Evolutionary conservation across 92 coral and sea anemone species (phyloP).

Genomic region (Pocillopora grandis): DNA sequence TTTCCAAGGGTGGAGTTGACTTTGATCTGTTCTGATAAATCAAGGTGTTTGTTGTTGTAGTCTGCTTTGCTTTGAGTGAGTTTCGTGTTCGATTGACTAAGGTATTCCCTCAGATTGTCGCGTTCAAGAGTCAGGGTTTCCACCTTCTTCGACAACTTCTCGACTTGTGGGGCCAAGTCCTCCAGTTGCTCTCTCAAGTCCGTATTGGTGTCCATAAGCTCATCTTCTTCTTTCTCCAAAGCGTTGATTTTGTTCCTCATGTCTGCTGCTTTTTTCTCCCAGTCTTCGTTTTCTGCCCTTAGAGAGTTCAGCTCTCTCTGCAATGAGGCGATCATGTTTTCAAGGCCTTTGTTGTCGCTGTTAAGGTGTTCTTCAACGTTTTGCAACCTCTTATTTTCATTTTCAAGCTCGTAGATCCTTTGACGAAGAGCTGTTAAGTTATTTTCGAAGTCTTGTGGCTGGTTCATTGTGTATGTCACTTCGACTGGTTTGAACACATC

Average conservation of each 20-base stretch:
- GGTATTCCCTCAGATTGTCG: constrained; percentile 67
- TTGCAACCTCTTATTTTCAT: constrained; percentile 56
- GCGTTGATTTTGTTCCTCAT: constrained; percentile 53
- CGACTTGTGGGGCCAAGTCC: constrained; percentile 58
- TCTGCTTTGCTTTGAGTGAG: constrained; percentile 61
- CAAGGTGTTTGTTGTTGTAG: constrained; percentile 53
- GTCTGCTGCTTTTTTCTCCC: constrained; percentile 46
- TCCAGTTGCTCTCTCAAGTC: constrained; percentile 60
- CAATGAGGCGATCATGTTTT: constrained; percentile 62
- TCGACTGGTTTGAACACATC: constrained; percentile 35
- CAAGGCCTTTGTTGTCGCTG: constrained; percentile 64
- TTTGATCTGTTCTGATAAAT: constrained; percentile 77
- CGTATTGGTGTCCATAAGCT: constrained; percentile 56
- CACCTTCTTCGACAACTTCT: constrained; percentile 62
- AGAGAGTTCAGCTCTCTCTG: constrained; percentile 64
- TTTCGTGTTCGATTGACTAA: constrained; percentile 58
- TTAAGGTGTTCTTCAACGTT: constrained; percentile 47
- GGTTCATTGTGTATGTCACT: background rate
- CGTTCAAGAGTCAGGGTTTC: constrained; percentile 71
- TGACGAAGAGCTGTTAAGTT: constrained; percentile 68
- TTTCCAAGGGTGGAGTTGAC: constrained; percentile 76
- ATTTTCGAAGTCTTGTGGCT: constrained; percentile 63
- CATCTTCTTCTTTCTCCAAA: constrained; percentile 71
- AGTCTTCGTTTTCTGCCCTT: constrained; percentile 56
- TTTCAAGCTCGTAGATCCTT: constrained; percentile 71